These are phyloP conservation scores for Psilopogon haemacephalus DNA, from an alignment of 2,113 vertebrate genomes.

Conservation along the genomic window DNA sequence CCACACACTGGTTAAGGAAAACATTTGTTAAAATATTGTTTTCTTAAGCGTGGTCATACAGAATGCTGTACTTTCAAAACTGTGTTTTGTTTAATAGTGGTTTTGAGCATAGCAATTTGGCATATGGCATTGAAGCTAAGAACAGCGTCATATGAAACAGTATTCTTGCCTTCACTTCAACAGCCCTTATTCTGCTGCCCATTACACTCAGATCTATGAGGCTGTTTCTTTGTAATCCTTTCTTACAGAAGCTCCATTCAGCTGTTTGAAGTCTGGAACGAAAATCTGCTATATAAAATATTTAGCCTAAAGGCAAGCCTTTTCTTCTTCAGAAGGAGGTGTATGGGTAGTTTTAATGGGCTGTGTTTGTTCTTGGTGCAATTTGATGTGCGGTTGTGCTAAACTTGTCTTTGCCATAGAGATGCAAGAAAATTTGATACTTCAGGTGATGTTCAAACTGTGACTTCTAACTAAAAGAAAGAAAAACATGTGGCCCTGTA, in stretches of 20 bases:
- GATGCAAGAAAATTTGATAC: neutral
- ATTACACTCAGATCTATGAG: neutral
- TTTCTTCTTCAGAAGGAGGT: conserved; percentile 16
- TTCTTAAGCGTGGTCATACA: neutral
- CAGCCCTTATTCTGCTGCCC: neutral
- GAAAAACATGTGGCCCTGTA: neutral
- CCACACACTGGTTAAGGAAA: neutral
- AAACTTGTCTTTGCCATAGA: neutral
- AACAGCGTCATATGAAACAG: neutral
- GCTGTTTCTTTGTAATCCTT: conserved; percentile 10
- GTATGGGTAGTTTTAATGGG: neutral
- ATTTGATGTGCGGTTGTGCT: neutral
- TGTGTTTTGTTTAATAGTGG: neutral
- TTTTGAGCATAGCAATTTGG: neutral
- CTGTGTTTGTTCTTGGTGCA: neutral
- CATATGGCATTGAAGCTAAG: neutral
- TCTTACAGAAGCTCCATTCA: conserved; percentile 8
- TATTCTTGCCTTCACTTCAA: neutral
- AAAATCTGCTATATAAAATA: neutral
- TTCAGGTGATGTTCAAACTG: neutral
- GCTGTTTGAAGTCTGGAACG: conserved; percentile 41
- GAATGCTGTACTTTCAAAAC: neutral
- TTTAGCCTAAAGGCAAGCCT: neutral
- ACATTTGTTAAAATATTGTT: conserved; percentile 16
- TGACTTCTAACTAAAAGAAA: neutral